Base-by-base conservation (phyloP, 2,888 invertebrate genomes). In the Zele albiditarsus region DNA sequence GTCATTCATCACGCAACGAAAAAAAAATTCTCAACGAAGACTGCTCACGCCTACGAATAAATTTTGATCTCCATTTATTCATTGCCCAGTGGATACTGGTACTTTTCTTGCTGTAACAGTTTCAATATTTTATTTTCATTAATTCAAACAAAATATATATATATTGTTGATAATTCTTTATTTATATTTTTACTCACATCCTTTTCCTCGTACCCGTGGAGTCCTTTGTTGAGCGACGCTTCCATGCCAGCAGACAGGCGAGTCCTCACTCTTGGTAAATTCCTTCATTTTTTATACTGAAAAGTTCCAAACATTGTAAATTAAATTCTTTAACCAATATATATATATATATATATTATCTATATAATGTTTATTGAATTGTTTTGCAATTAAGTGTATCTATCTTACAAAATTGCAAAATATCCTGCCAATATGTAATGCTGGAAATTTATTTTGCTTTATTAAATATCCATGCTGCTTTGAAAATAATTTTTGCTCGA, bases 151-250 rank as follows among this genome's bases (percentile, higher is more conserved):
- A 46, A 5, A 46, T 3, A 46, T n/a, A 0, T 2, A n/a, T n/a
- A 46, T n/a, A n/a, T 46, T 46, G 46, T 46, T 46, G 14, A n/a
- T n/a, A 16, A 46, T n/a, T 16, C 1, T 46, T 46, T 46, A 38
- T 38, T 38, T 38, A 12, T 31, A 31, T 31, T 6, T 38, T 38
- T 38, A 20, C 46, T 46, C 10, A 46, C 23, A 27, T 53, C 31
- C 42, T 49, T 71, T 63, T 38, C 57, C 31, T 20, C 57, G 23
- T 78, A 67, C 71, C 82, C 82, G 88, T 80, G 87, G 88, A 89
- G 89, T 89, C 89, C 82, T 86, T 88, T 88, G 86, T 86, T 89
- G 89, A 89, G 85, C 83, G 89, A 88, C 84, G 87, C 84, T 84
- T 88, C 89, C 88, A 87, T 89, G 88, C 88, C 85, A 86, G 85